phyloP scores from a whole-genome alignment of 1,140 invertebrate genomes.

The Philotrypesis tridentata region DNA sequence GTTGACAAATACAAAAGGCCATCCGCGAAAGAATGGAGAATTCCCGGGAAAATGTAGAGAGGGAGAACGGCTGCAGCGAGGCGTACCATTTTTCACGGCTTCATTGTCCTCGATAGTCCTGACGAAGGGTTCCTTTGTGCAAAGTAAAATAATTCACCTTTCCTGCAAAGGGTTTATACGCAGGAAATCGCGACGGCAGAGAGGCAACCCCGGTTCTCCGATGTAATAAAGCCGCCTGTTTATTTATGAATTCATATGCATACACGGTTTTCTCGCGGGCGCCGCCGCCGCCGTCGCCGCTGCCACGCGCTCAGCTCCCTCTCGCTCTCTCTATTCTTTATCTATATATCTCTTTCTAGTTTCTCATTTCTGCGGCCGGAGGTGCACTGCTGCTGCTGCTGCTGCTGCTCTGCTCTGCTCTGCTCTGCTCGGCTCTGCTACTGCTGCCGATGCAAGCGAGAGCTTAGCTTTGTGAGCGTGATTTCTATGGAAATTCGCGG shows the following conservation, averaged over 20 bases:
- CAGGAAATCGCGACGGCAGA: conserved; percentile 19
- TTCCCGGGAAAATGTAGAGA: conserved; percentile 49
- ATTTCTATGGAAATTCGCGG: conserved; percentile 39
- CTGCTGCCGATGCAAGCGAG: background rate
- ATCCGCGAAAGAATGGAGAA: conserved; percentile 54
- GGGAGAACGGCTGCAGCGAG: conserved; percentile 48
- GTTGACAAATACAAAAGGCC: conserved; percentile 58
- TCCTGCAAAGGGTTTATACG: conserved; percentile 13
- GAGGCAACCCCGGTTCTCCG: background rate
- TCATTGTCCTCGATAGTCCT: conserved; percentile 61
- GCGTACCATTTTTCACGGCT: conserved; percentile 62
- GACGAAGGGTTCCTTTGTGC: conserved; percentile 59
- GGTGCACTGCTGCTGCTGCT: background rate
- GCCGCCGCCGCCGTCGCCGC: too few relatives aligned
- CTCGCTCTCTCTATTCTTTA: background rate
- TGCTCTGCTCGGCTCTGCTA: background rate
- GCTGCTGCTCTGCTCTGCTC: background rate
- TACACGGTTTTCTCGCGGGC: conserved; percentile 1
- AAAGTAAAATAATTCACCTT: conserved; percentile 57
- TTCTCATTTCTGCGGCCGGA: too few relatives aligned
- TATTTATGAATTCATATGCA: conserved; percentile 49
- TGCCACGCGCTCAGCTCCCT: too few relatives aligned
- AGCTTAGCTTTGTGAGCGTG: conserved; percentile 22
- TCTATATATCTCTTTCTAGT: background rate
- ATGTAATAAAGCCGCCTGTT: conserved; percentile 46